Evolutionary conservation across 2,797 vertebrate species (phyloP).

Genomic region (Adrianichthys oophorus): DNA sequence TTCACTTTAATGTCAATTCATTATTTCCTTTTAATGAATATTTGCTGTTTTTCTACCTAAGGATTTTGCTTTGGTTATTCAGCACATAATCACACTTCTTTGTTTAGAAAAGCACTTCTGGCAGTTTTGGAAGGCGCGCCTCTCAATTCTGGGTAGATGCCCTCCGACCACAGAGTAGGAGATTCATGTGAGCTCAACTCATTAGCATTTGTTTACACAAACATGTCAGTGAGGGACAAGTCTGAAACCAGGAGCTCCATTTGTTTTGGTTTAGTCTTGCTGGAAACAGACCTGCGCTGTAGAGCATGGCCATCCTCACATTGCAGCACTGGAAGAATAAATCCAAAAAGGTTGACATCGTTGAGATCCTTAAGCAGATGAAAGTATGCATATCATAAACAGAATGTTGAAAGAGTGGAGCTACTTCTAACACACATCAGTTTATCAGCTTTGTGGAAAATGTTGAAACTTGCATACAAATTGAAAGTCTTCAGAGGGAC

Average conservation of each 20-base stretch:
- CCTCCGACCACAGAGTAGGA: conserved; percentile 72
- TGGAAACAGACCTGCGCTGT: too few relatives aligned
- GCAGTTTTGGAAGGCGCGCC: conserved; percentile 47
- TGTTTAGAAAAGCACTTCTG: conserved; percentile 62
- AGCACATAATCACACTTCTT: not conserved
- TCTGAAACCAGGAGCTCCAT: too few relatives aligned
- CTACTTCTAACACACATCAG: not conserved
- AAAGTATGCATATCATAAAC: not conserved
- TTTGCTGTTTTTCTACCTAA: not conserved
- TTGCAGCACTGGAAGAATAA: too few relatives aligned
- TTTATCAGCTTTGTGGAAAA: not conserved
- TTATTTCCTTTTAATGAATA: too few relatives aligned
- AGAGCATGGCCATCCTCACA: too few relatives aligned
- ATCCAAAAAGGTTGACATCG: not conserved
- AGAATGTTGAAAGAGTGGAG: too few relatives aligned
- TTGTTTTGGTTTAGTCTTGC: too few relatives aligned
- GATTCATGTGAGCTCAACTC: conserved; percentile 79
- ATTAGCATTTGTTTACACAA: not conserved
- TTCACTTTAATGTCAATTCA: not conserved
- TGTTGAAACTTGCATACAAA: conserved; percentile 2
- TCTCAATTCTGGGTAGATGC: conserved; percentile 81
- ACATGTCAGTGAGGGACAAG: too few relatives aligned
- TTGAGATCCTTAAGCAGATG: not conserved
- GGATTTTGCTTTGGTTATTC: too few relatives aligned
- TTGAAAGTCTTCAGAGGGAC: not conserved